These are phyloP conservation scores for Paedocypris micromegethes DNA, from an alignment of 2,797 vertebrate species.

Conservation along the genomic window DNA sequence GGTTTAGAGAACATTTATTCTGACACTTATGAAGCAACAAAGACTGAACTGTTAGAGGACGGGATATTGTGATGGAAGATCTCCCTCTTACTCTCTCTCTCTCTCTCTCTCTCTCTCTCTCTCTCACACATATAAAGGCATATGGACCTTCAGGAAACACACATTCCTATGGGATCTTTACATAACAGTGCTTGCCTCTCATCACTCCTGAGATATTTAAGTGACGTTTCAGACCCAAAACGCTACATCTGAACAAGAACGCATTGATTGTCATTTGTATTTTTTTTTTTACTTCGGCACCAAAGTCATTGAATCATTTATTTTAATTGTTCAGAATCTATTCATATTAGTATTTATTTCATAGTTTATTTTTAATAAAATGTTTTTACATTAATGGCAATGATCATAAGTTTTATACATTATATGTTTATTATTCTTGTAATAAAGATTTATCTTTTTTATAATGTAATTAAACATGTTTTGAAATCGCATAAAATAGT, in stretches of 20 bases:
- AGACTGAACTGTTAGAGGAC: neutral
- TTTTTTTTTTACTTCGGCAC: neutral
- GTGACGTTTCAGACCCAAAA: constrained; percentile 18
- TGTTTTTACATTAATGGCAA: too few relatives aligned
- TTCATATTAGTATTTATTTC: too few relatives aligned
- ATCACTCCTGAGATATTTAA: constrained; percentile 16
- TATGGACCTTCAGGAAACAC: constrained; percentile 13
- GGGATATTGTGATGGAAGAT: constrained; percentile 18
- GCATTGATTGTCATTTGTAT: neutral
- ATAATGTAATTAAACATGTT: too few relatives aligned
- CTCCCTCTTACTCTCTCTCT: constrained; percentile 11
- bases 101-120: neutral
- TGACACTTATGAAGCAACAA: neutral
- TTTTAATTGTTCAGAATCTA: too few relatives aligned
- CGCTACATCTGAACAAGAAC: neutral
- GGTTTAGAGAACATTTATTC: constrained; percentile 17
- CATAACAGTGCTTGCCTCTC: constrained; percentile 22
- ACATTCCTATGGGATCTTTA: constrained; percentile 12
- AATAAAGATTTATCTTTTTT: too few relatives aligned
- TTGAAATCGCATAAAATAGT: neutral
- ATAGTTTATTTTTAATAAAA: too few relatives aligned
- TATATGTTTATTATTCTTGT: too few relatives aligned
- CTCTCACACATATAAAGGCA: constrained; percentile 9
- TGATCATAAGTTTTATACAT: too few relatives aligned
- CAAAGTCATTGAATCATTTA: too few relatives aligned